Evolutionary conservation across 2,888 invertebrate species (phyloP), one percentile per base, ranked within the genome.

Genomic region (Myathropa florea): DNA sequence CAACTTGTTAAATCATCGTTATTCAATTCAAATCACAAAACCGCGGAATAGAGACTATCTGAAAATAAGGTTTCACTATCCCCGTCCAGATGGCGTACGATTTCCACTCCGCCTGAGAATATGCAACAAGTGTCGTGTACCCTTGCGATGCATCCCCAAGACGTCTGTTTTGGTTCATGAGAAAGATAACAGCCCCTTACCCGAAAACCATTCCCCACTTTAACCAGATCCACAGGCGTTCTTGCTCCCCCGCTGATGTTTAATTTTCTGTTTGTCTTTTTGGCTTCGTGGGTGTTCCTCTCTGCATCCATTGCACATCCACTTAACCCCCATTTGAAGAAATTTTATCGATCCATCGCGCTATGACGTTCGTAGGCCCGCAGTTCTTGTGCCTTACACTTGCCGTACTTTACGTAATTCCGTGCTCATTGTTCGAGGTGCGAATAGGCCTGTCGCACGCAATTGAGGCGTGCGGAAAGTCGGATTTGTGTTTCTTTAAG

Each of bases 401-500:
- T 53, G 46, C 76, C 24, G 60, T 70, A 80, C 24, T 85, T 85
- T 82, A 85, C 85, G 85, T 85, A 85, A 85, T 82, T 85, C 59
- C 18, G 23, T 21, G 18, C 68, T 73, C 30, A 24, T 18, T 10
- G 68, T 71, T 77, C 30, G 46, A 7, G 24, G 76, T 60, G 21
- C 39, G 26, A 61, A 3, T 24, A 36, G 14, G 26, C 12, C 10
- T 57, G 68, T 12, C 57, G 1, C 33, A 28, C 24, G 30, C 64
- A 65, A 21, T 21, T 2, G 28, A 55, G 24, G 9, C 7, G 26
- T 3, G 4, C 60, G 7, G 26, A 59, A 14, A 3, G 26, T 7
- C 6, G 7, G 10, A 28, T 55, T n/a, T 55, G 23, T 55, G 24
- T n/a, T 0, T 59, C 53, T 57, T 23, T 21, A 10, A 46, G 18